Evolutionary conservation across 1,140 invertebrate genomes (phyloP).

Genomic region (Drosophila jambulina): DNA sequence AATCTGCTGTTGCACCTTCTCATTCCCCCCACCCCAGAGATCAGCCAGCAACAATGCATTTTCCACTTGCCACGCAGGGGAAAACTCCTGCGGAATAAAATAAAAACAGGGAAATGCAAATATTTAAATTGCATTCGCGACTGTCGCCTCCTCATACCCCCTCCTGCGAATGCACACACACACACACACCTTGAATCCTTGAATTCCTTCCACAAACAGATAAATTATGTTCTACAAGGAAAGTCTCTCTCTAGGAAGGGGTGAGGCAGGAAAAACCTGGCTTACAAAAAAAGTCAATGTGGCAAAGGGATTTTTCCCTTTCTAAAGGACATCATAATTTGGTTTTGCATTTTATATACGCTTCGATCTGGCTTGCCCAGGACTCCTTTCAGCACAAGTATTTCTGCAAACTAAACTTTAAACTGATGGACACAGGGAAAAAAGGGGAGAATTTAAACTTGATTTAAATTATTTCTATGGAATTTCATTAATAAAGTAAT

Average conservation of each 20-base stretch:
- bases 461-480: neutral
- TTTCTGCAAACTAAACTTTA: constrained; percentile 4
- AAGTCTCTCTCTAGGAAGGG: constrained; percentile 18
- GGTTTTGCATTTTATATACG: constrained; percentile 14
- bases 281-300: constrained; percentile 9
- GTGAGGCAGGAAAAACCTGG: no score
- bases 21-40: neutral
- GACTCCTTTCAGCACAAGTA: neutral
- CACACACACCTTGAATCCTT: constrained; percentile 67
- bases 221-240: constrained; percentile 79
- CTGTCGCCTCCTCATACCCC: constrained; percentile 43
- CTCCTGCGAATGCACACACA: constrained; percentile 36
- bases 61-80: constrained; percentile 60
- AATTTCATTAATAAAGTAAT: neutral
- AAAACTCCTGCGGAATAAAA: constrained; percentile 45
- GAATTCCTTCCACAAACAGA: constrained; percentile 77
- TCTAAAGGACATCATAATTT: constrained; percentile 18
- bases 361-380: constrained; percentile 1
- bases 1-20: constrained; percentile 26
- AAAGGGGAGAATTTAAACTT: neutral
- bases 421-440: neutral
- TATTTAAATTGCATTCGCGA: constrained; percentile 81
- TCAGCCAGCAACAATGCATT: constrained; percentile 33
- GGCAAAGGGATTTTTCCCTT: constrained; percentile 8
- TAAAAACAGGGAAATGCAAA: constrained; percentile 69